Base-by-base conservation (phyloP, 2,888 invertebrate genomes). In the Bombyx huttoni region DNA sequence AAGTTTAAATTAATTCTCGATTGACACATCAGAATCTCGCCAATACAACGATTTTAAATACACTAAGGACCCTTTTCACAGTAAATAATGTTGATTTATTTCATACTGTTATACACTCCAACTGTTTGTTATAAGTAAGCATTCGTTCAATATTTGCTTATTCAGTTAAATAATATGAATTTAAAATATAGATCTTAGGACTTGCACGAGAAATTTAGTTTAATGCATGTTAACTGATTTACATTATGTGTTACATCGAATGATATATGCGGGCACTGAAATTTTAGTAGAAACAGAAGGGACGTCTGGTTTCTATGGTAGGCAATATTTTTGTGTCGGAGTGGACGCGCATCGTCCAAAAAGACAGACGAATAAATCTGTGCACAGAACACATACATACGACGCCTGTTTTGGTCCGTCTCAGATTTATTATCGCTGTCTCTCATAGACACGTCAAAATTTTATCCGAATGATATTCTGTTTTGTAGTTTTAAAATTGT, bases 1-100 rank as follows among this genome's bases (percentile, higher is more conserved):
- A 85, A 85, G 80, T 85, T 86, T 84, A 83, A 86, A 86, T 86
- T 82, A 85, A 84, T 84, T 85, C 78, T 72, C 74, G 73, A 82
- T 85, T 83, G 85, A 81, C 81, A 83, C 75, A 81, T 79, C 75
- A 75, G 68, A 75, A 75, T 77, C 76, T 71, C 70, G 70, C 69
- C 73, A 67, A 71, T 71, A 70, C 68, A 71, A 69, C 75, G 77
- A 79, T 82, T 82, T 81, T 75, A 72, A 81, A 74, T 68, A 68
- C 73, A 70, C 70, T 61, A 60, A 63, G 65, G 62, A 64, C 61
- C 66, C 64, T 68, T 72, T 70, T 64, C 64, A 64, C 63, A 68
- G 65, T 65, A 63, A 65, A 65, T 62, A 62, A 66, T 62, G 56
- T 57, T 49, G 56, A 60, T 57, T 59, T 61, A 58, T 62, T 54